Conservation (phyloP, 2,888 invertebrate genomes). For the Coenonympha arcania region DNA sequence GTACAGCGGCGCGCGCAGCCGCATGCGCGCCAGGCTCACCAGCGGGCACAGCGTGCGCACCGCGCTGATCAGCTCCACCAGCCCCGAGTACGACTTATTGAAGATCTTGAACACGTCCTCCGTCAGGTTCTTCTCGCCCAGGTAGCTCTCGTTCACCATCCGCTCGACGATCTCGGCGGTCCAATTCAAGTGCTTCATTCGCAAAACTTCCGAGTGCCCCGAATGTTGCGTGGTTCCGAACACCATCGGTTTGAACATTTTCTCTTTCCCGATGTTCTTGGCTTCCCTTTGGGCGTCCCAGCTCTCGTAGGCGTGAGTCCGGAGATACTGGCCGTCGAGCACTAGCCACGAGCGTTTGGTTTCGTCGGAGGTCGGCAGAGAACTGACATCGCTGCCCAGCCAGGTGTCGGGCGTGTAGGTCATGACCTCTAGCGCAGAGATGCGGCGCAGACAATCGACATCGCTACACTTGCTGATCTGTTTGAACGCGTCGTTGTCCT, state of each 20-base stretch:
- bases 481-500: constrained; percentile 76
- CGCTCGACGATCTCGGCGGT: constrained; percentile 77
- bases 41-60: constrained; percentile 86
- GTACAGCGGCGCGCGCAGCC: constrained; percentile 80
- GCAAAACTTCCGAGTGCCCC: constrained; percentile 76
- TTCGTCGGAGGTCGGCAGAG: constrained; percentile 76
- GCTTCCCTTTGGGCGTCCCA: constrained; percentile 72
- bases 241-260: constrained; percentile 71
- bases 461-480: constrained; percentile 71
- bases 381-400: constrained; percentile 76
- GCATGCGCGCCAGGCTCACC: constrained; percentile 77
- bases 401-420: constrained; percentile 82
- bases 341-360: constrained; percentile 83
- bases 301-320: constrained; percentile 77
- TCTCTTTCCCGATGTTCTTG: constrained; percentile 58
- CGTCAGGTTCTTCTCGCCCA: constrained; percentile 77
- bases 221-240: constrained; percentile 84
- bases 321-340: constrained; percentile 80
- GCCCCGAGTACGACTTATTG: constrained; percentile 79
- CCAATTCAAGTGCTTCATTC: constrained; percentile 77
- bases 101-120: constrained; percentile 78
- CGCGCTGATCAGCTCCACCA: constrained; percentile 83
- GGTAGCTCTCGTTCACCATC: constrained; percentile 76
- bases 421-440: constrained; percentile 74
- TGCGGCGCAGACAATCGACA: constrained; percentile 73